A percentile compares a stretch with the other conserved stretches of the same genome.
Evolutionary conservation across 2,797 vertebrate genomes (phyloP).

Genomic region (Bovichtus variegatus): DNA sequence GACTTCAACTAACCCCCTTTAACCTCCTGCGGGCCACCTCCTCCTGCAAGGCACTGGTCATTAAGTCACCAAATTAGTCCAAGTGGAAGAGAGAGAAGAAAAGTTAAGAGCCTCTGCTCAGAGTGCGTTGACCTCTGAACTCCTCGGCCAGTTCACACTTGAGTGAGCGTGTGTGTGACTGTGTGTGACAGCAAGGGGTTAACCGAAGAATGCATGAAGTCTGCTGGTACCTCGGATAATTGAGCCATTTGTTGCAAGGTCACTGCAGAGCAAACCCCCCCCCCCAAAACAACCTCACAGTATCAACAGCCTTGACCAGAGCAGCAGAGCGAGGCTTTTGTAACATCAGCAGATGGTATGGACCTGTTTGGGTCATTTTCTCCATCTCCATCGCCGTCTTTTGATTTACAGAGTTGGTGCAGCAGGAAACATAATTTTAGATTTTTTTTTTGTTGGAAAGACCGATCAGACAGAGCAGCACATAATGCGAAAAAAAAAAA

Average conservation of each 20-base stretch:
- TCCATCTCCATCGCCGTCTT: not conserved
- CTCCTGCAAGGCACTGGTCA: constrained; percentile 35
- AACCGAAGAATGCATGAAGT: constrained; percentile 77
- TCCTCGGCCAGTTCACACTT: constrained; percentile 53
- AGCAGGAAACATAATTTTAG: not conserved
- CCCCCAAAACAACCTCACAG: not conserved
- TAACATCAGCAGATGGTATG: not conserved
- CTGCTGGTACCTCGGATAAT: constrained; percentile 72
- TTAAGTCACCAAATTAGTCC: constrained; percentile 70
- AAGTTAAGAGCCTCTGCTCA: constrained; percentile 51
- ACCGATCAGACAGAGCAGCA: not conserved
- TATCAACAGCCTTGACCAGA: constrained; percentile 44
- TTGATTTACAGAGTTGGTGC: not conserved
- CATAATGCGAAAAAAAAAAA: no score
- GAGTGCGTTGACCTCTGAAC: constrained; percentile 69
- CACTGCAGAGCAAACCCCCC: constrained; percentile 45
- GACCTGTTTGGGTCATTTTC: not conserved
- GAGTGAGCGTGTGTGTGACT: constrained; percentile 66
- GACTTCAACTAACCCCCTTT: constrained; percentile 35
- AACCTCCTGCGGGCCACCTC: constrained; percentile 27
- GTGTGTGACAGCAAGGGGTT: constrained; percentile 71
- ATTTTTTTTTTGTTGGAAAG: not conserved
- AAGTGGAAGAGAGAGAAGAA: constrained; percentile 56
- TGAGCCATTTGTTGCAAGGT: constrained; percentile 81
- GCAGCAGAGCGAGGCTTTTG: constrained; percentile 13